phyloP scores from a whole-genome alignment of 2,113 vertebrate genomes.

The Myodes glareolus region DNA sequence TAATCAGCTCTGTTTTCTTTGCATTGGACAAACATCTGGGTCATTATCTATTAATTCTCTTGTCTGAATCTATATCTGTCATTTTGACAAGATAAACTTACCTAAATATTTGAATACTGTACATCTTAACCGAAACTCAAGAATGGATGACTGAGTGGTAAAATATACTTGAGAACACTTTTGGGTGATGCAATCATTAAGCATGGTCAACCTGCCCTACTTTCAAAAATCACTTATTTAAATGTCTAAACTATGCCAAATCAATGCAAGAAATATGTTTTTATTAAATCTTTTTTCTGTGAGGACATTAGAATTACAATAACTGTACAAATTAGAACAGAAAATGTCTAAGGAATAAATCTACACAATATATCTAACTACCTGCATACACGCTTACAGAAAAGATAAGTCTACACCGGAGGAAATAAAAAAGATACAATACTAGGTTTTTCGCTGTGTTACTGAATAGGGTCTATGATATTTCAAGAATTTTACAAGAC shows the following conservation, averaged over 20 bases:
- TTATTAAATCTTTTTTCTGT: not conserved
- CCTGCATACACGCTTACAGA: not conserved
- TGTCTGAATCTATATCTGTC: slow-evolving; percentile 9
- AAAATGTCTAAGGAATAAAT: slow-evolving; percentile 20
- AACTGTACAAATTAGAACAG: not conserved
- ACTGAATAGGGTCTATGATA: not conserved
- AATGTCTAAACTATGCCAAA: not conserved
- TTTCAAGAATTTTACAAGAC: not conserved
- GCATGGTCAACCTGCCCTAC: not conserved
- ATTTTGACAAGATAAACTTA: slow-evolving; percentile 36
- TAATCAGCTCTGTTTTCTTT: slow-evolving; percentile 39
- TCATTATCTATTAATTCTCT: slow-evolving; percentile 10
- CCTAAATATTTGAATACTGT: not conserved
- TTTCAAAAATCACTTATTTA: slow-evolving; percentile 40
- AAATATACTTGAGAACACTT: slow-evolving; percentile 20
- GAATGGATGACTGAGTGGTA: slow-evolving; percentile 31
- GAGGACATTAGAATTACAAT: not conserved
- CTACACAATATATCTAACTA: not conserved
- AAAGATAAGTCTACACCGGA: not conserved
- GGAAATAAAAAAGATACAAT: not conserved
- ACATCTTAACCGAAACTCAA: slow-evolving; percentile 37
- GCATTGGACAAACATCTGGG: not conserved
- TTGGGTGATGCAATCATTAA: slow-evolving; percentile 8
- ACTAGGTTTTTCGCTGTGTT: not conserved
- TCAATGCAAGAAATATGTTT: not conserved